Conservation (phyloP, 2,113 vertebrate genomes). For the Brachirus orientalis region DNA sequence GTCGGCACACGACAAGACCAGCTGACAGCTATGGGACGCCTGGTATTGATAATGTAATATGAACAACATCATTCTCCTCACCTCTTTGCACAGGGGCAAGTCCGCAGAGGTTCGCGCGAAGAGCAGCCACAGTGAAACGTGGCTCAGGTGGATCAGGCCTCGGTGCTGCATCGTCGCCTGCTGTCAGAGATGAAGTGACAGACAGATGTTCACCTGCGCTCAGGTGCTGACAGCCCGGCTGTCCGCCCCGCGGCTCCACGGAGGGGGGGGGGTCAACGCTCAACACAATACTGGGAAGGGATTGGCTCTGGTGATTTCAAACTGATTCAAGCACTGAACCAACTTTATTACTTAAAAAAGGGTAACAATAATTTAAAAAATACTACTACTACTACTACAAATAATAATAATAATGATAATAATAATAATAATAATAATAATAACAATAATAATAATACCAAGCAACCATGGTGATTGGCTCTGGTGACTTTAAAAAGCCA, state of each 20-base stretch:
- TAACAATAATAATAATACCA: no score
- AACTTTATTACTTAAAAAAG: no score
- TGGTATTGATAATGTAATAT: no score
- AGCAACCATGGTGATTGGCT: no score
- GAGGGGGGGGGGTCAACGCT: conserved; percentile 39
- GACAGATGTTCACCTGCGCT: conserved; percentile 22
- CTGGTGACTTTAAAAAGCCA: no score
- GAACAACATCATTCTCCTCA: conserved; percentile 54
- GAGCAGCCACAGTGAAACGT: conserved; percentile 55
- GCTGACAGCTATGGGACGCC: no score
- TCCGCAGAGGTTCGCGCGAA: conserved; percentile 56
- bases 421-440: no score
- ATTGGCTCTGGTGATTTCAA: conserved; percentile 17
- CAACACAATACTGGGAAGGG: not conserved
- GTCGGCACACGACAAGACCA: no score
- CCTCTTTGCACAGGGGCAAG: conserved; percentile 83
- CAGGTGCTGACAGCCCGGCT: conserved; percentile 36
- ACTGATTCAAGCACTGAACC: no score
- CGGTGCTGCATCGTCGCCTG: conserved; percentile 46
- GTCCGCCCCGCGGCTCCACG: not conserved
- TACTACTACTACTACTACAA: no score
- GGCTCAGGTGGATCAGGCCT: conserved; percentile 20
- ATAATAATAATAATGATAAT: no score
- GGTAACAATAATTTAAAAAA: no score
- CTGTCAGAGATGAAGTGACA: conserved; percentile 44